phyloP scores from a whole-genome alignment of 2,797 vertebrate species.

The Catamblyrhynchus diadema region DNA sequence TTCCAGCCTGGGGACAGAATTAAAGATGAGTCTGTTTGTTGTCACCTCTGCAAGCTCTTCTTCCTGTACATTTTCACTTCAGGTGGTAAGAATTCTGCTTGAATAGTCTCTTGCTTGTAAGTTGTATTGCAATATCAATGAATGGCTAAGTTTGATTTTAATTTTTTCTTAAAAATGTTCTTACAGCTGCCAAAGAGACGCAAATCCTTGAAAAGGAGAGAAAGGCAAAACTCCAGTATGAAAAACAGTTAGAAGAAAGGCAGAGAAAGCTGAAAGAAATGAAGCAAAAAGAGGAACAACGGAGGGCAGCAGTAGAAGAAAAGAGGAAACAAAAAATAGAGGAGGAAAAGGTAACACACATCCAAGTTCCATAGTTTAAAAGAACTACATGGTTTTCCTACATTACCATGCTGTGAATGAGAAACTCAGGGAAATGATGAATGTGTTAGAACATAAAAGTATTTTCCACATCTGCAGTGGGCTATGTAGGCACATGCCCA shows the following conservation, averaged over 20 bases:
- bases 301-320: conserved; percentile 87
- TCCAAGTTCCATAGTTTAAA: not conserved
- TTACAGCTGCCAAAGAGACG: conserved; percentile 84
- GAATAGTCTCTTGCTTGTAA: not conserved
- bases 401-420: not conserved
- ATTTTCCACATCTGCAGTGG: not conserved
- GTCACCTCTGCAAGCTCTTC: not conserved
- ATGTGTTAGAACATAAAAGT: not conserved
- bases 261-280: conserved; percentile 89
- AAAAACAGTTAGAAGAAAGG: conserved; percentile 91
- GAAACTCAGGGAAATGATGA: not conserved
- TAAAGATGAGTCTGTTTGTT: not conserved
- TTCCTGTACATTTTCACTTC: not conserved
- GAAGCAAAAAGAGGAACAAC: conserved; percentile 89
- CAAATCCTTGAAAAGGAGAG: conserved; percentile 92
- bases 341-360: conserved; percentile 85
- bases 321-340: conserved; percentile 90
- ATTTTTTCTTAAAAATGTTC: not conserved
- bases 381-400: not conserved
- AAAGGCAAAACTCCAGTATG: conserved; percentile 87
- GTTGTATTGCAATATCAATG: not conserved
- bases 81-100: not conserved
- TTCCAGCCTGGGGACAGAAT: not conserved
- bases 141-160: not conserved
- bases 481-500: rapidly evolving